These are phyloP conservation scores for Papilio dardanus DNA, from an alignment of 1,140 invertebrate genomes.

Conservation along the genomic window DNA sequence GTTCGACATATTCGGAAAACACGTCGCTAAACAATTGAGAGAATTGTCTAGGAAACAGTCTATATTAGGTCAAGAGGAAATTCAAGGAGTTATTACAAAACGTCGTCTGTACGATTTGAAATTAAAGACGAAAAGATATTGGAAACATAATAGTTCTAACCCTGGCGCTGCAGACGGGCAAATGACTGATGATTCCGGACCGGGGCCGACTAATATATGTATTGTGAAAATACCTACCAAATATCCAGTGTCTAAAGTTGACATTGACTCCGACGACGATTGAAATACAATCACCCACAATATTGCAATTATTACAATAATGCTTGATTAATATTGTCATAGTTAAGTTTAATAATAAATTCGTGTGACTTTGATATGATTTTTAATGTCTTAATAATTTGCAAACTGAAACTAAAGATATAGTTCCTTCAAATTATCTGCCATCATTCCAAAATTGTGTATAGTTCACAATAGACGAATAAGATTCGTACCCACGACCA, in stretches of 20 bases:
- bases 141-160: conserved; percentile 10
- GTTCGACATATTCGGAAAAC: conserved; percentile 28
- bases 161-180: neutral
- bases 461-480: neutral
- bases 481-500: neutral
- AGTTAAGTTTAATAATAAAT: neutral
- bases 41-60: conserved; percentile 26
- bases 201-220: neutral
- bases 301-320: neutral
- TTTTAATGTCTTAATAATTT: too few species aligned
- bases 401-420: too few species aligned
- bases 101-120: conserved; percentile 31
- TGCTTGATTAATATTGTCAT: too few species aligned
- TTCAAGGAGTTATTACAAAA: conserved; percentile 33
- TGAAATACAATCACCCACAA: neutral
- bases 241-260: neutral
- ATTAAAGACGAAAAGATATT: conserved; percentile 14
- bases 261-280: neutral
- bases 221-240: neutral
- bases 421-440: too few species aligned
- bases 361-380: too few species aligned
- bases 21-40: conserved; percentile 25
- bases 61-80: conserved; percentile 33
- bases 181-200: neutral
- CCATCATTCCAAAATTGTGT: too few species aligned